Evolutionary conservation across 2,113 vertebrate genomes (phyloP).

Genomic region (Carassius auratus): DNA sequence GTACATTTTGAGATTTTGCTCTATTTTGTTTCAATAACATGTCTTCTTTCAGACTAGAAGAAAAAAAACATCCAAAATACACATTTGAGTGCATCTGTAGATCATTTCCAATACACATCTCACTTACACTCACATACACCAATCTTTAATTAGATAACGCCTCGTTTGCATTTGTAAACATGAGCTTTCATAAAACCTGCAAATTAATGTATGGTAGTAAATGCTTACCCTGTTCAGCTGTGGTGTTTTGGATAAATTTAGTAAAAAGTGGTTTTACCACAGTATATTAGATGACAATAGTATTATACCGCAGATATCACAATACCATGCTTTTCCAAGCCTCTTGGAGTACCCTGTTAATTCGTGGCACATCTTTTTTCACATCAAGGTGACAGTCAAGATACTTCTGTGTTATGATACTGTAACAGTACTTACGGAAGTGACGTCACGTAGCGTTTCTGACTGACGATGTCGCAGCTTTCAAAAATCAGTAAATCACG

Average conservation of each 20-base stretch:
- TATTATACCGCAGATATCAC: background rate
- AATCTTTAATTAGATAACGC: background rate
- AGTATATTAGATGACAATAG: background rate
- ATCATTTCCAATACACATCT: too few species aligned
- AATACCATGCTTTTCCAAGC: background rate
- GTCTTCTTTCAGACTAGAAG: background rate
- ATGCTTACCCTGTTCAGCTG: background rate
- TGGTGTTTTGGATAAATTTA: too few species aligned
- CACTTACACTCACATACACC: too few species aligned
- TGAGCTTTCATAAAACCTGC: background rate
- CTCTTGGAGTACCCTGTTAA: too few species aligned
- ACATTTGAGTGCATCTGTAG: background rate
- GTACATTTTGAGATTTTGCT: background rate
- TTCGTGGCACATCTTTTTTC: too few species aligned
- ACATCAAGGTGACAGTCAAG: background rate
- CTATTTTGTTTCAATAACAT: background rate
- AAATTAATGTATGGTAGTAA: background rate
- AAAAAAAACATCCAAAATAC: background rate
- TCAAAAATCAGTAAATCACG: background rate
- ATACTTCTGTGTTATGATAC: background rate
- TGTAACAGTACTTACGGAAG: background rate
- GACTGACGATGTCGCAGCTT: slow-evolving; percentile 12
- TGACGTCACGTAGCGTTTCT: background rate
- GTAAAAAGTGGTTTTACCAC: too few species aligned
- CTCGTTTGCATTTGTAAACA: background rate